Evolutionary conservation across 2,113 vertebrate species (phyloP), one percentile per base, ranked within the genome.

Genomic region (Neolamprologus variostigma): DNA sequence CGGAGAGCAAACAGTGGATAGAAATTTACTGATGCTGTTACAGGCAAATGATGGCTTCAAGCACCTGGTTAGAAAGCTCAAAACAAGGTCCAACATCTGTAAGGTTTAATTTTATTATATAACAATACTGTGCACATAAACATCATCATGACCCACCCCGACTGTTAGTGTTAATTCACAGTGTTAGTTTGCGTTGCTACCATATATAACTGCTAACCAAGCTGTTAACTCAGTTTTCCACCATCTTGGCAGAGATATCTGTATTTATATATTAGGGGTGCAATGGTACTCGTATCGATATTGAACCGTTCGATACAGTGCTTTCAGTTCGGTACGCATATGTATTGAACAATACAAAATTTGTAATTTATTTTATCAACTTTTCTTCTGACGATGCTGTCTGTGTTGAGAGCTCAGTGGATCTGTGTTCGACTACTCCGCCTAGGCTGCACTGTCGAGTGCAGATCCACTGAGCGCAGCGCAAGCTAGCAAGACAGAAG

Each of bases 211-310:
- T 31, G 55, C 55, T 31, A 59, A 59, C 5, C 55, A 59, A 59
- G 55, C 23, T 59, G 13, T 28, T 59, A 16, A 59, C 55, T 59
- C 1, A 28, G 13, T 28, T 28, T 28, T 59, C 55, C 23, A 8
- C 21, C 7, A 1, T 14, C 12, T 8, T 55, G 53, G 53, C 21
- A 55, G 53, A 55, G 53, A 26, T 23, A 23, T 55, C 6, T 55
- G 21, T 54, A 21, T 21, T 7, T 53, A 10, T 4, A 1, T 21
- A 6, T 2, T 53, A 53, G 19, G 9, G 51, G 51, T 21, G 5
- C 5, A 53, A 11, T 0, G 0, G 3, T 54, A 54, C 5, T 54
- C 1, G 1, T 21, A 6, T 53, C 2, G 5, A 11, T 53, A 53
- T 53, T 53, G 50, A 53, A 6, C 50, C 2, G 1, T 53, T 6